phyloP scores from a whole-genome alignment of 1,140 invertebrate genomes.

The Olivierus martensii region DNA sequence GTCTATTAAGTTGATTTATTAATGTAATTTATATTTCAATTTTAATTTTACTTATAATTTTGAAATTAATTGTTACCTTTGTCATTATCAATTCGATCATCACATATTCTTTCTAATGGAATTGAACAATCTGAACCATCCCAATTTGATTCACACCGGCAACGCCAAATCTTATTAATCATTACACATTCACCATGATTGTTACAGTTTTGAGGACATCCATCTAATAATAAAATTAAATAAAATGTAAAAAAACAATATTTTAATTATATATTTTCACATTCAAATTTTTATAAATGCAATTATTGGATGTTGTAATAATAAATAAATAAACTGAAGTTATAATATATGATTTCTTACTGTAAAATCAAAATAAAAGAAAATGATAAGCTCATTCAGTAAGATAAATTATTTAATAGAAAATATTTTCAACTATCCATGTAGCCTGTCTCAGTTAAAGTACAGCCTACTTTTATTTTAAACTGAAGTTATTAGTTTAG shows the following conservation, averaged over 20 bases:
- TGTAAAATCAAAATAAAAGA: too few species aligned
- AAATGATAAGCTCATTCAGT: too few species aligned
- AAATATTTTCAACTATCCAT: too few species aligned
- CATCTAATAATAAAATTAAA: slow-evolving; percentile 46
- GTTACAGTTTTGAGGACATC: slow-evolving; percentile 85
- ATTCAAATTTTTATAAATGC: background rate
- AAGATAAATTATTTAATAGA: too few species aligned
- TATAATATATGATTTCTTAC: background rate
- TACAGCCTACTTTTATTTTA: too few species aligned
- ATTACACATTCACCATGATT: slow-evolving; percentile 75
- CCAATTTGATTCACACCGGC: slow-evolving; percentile 80
- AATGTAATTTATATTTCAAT: too few species aligned
- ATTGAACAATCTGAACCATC: slow-evolving; percentile 83
- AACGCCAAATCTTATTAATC: slow-evolving; percentile 66
- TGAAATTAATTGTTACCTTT: slow-evolving; percentile 54
- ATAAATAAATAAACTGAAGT: background rate
- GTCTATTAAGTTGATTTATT: too few species aligned
- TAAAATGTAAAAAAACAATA: background rate
- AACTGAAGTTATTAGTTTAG: too few species aligned
- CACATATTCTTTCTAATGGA: slow-evolving; percentile 78
- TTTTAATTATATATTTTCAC: background rate
- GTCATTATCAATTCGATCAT: slow-evolving; percentile 91
- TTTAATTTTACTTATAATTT: too few species aligned
- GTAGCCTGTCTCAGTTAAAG: background rate
- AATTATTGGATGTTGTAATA: background rate